Percentiles rank a stretch among this genome's conserved stretches.
Conservation (phyloP, 2,113 vertebrate genomes). For the Channa argus region DNA sequence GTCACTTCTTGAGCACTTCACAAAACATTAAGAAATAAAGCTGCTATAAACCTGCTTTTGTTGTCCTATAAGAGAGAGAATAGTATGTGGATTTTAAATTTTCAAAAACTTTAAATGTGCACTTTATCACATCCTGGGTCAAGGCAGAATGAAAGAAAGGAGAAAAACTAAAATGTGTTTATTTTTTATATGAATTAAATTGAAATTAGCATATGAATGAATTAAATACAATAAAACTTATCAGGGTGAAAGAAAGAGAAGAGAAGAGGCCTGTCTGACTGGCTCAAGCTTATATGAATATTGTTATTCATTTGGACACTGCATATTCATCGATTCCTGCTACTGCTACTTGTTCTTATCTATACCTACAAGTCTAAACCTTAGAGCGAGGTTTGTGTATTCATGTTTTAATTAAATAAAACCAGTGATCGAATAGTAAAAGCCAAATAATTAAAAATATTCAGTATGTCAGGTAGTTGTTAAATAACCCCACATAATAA, state of each 20-base stretch:
- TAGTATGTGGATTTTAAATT: neutral
- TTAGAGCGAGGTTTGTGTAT: neutral
- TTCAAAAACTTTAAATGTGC: neutral
- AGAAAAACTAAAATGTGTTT: too few species aligned
- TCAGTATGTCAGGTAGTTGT: neutral
- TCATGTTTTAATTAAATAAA: neutral
- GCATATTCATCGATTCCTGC: too few species aligned
- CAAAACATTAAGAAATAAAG: slow-evolving; percentile 2
- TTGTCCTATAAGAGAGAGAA: neutral
- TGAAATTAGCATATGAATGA: too few species aligned
- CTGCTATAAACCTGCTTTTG: neutral
- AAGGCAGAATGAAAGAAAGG: too few species aligned
- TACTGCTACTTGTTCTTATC: neutral
- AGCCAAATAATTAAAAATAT: neutral
- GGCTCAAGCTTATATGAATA: too few species aligned
- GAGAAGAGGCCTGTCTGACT: too few species aligned
- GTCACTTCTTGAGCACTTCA: slow-evolving; percentile 25
- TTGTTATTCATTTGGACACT: too few species aligned
- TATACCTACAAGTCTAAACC: neutral
- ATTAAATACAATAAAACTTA: too few species aligned
- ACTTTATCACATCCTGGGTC: too few species aligned
- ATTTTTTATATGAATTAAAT: too few species aligned
- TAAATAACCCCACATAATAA: neutral
- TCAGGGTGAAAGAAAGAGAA: too few species aligned
- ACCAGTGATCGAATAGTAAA: neutral